Evolutionary conservation across 2,888 invertebrate genomes (phyloP), one percentile per base, ranked within the genome.

Genomic region (Leistus spinibarbis): DNA sequence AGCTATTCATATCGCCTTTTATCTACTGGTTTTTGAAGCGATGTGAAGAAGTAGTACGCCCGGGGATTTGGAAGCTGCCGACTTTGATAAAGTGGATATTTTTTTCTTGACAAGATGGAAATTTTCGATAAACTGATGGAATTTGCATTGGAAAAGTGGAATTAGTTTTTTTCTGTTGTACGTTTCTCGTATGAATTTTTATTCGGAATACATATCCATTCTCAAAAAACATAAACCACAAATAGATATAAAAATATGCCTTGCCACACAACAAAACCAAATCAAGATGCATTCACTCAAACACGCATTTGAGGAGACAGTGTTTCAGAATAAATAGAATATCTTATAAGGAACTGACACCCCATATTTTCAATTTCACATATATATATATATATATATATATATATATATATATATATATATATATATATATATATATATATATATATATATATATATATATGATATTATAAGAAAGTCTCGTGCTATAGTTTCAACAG

Each of bases 1-100:
- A 75, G 75, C 69, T 75, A 75, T 75, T 75, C 75, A 75, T 75
- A 75, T 75, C 69, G 64, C 56, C 69, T 75, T 73, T 75, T 75
- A 75, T 75, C 75, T 69, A 75, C 69, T 64, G 75, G 69, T 69
- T 75, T 72, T 75, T 75, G 75, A 69, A 75, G 75, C 68, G 68
- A 54, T 64, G 54, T 57, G 56, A 69, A 75, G 69, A 69, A 63
- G 68, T n/a, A n/a, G n/a, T 74, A 75, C 63, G 69, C 69, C 56
- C 54, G 24, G 69, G 75, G 75, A 75, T 75, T 75, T 73, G 67
- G 67, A 73, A 60, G 60, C 73, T 73, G 66, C 73, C 73, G 73
- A 73, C 73, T 73, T 73, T 73, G 73, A 73, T 73, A 73, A 73
- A 73, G 73, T 73, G 67, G 73, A 73, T 73, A 73, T 73, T 73